These are phyloP conservation scores for Ciconia maguari DNA, from an alignment of 2,113 vertebrate species.

Conservation along the genomic window DNA sequence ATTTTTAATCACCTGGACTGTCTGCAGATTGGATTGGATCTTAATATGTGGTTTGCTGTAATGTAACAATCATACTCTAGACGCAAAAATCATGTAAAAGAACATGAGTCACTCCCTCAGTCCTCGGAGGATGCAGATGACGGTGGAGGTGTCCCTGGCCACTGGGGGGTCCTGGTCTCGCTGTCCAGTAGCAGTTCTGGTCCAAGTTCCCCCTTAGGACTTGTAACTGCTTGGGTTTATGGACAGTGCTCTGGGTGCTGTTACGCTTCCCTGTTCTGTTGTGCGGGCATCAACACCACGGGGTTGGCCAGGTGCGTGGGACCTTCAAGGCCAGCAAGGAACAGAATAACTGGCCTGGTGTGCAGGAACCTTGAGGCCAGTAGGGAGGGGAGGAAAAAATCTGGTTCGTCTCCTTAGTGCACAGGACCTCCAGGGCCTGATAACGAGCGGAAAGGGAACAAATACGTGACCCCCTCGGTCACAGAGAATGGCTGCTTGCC, in stretches of 20 bases:
- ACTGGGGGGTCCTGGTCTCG: fast-evolving
- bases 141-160: background rate
- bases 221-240: background rate
- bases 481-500: background rate
- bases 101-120: background rate
- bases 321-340: background rate
- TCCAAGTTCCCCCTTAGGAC: background rate
- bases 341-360: too few relatives aligned
- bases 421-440: background rate
- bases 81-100: background rate
- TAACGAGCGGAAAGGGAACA: background rate
- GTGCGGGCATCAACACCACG: fast-evolving
- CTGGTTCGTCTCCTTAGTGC: background rate
- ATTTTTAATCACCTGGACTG: background rate
- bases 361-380: background rate
- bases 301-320: fast-evolving
- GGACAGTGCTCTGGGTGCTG: background rate
- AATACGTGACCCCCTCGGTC: fast-evolving
- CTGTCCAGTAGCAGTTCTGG: background rate
- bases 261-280: background rate
- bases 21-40: background rate
- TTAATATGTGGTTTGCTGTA: background rate
- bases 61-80: background rate
- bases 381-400: background rate
- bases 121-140: fast-evolving